These are phyloP conservation scores for Ctenosaura bakeri DNA, from an alignment of 2,797 vertebrate genomes.

Conservation along the genomic window DNA sequence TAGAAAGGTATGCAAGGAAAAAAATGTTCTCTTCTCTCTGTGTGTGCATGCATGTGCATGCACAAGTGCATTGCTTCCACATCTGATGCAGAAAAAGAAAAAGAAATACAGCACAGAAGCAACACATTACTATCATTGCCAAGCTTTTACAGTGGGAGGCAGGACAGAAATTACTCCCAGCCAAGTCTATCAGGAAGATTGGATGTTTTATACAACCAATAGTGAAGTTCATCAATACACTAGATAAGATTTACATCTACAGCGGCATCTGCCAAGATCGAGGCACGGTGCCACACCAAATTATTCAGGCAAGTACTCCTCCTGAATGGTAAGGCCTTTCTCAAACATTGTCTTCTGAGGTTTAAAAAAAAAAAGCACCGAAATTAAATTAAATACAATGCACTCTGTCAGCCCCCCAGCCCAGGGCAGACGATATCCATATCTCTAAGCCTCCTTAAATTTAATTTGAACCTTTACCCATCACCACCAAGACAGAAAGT, in stretches of 20 bases:
- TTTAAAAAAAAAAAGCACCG: background rate
- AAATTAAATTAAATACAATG: background rate
- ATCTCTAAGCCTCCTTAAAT: background rate
- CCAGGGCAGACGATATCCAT: background rate
- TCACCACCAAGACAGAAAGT: background rate
- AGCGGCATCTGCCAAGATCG: background rate
- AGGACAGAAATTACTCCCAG: slow-evolving; percentile 5
- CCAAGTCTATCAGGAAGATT: slow-evolving; percentile 20
- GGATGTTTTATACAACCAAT: slow-evolving; percentile 21
- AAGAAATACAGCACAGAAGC: background rate
- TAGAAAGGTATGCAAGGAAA: background rate
- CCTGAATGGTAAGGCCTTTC: background rate
- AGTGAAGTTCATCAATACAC: slow-evolving; percentile 23
- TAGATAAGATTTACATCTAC: slow-evolving; percentile 22
- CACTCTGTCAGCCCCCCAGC: background rate
- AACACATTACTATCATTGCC: background rate
- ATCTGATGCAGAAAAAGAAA: background rate
- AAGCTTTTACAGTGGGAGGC: background rate
- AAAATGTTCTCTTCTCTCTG: background rate
- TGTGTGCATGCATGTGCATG: no score
- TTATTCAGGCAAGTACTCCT: background rate
- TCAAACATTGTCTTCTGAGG: background rate
- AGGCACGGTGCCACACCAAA: background rate
- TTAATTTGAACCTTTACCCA: background rate
- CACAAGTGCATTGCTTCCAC: background rate